Percentiles rank a stretch among this genome's conserved stretches.
Conservation (phyloP, 2,888 invertebrate genomes). For the Dichetophora obliterata region DNA sequence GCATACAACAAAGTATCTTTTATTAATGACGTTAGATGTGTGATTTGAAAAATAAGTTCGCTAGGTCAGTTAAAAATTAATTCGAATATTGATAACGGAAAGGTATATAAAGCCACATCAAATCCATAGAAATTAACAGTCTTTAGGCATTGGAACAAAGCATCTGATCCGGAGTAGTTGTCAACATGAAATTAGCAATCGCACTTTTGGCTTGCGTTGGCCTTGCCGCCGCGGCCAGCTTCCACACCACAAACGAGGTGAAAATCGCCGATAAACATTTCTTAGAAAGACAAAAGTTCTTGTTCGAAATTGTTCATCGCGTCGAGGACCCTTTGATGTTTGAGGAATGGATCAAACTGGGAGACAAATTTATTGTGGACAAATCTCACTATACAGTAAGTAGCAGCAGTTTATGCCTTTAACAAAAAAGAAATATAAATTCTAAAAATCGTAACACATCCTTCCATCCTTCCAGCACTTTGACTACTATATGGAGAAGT, state of each 20-base stretch:
- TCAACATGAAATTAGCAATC: conserved; percentile 52
- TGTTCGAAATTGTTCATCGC: conserved; percentile 57
- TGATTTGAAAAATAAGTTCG: not conserved
- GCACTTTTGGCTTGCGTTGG: conserved; percentile 52
- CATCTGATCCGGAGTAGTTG: conserved; percentile 42
- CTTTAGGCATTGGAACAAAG: conserved; percentile 44
- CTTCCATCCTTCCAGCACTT: conserved; percentile 46
- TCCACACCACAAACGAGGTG: conserved; percentile 51
- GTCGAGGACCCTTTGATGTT: conserved; percentile 56
- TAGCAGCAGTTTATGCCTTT: conserved; percentile 10
- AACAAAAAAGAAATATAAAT: not conserved
- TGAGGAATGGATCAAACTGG: conserved; percentile 61
- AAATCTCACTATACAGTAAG: conserved; percentile 31
- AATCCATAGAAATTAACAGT: conserved; percentile 29
- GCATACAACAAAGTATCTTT: no score
- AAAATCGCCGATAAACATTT: conserved; percentile 57
- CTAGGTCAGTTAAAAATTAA: not conserved
- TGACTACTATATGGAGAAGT: conserved; percentile 56
- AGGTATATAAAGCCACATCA: conserved; percentile 4
- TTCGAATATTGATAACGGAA: not conserved
- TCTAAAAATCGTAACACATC: not conserved
- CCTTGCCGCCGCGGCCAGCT: conserved; percentile 46
- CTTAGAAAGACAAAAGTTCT: conserved; percentile 59
- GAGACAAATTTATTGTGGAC: conserved; percentile 71
- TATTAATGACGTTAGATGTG: no score